Evolutionary conservation across 2,797 vertebrate species (phyloP).

Genomic region (Acrossocheilus wenchowensis): DNA sequence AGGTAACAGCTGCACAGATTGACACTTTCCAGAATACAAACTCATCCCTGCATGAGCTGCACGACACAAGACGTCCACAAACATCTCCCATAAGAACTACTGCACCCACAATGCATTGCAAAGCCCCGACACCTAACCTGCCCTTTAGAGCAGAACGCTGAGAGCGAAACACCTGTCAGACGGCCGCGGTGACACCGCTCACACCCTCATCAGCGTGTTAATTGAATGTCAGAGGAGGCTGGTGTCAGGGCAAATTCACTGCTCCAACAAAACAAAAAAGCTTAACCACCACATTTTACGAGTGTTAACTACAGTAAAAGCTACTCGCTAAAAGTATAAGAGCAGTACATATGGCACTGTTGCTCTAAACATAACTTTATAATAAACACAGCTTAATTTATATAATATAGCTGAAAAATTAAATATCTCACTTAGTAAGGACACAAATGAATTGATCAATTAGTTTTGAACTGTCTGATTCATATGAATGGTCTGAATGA

Average conservation of each 20-base stretch:
- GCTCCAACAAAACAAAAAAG: neutral
- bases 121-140: conserved; percentile 1
- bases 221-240: conserved; percentile 55
- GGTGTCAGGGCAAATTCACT: conserved; percentile 22
- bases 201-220: conserved; percentile 59
- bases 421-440: neutral
- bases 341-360: neutral
- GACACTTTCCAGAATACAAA: neutral
- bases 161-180: conserved; percentile 47
- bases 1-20: conserved; percentile 1
- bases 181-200: conserved; percentile 37
- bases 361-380: neutral
- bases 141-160: conserved; percentile 32
- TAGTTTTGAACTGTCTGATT: neutral
- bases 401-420: neutral
- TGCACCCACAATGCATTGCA: conserved; percentile 33
- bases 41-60: neutral
- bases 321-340: neutral
- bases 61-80: neutral
- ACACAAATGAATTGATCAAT: neutral
- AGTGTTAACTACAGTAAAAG: neutral
- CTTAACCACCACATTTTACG: neutral
- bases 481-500: neutral
- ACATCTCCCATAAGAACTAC: conserved; percentile 18
- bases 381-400: neutral